A percentile compares a stretch with the other conserved stretches of the same genome.
phyloP scores from a whole-genome alignment of 2,113 vertebrate species.

The Lathamus discolor region DNA sequence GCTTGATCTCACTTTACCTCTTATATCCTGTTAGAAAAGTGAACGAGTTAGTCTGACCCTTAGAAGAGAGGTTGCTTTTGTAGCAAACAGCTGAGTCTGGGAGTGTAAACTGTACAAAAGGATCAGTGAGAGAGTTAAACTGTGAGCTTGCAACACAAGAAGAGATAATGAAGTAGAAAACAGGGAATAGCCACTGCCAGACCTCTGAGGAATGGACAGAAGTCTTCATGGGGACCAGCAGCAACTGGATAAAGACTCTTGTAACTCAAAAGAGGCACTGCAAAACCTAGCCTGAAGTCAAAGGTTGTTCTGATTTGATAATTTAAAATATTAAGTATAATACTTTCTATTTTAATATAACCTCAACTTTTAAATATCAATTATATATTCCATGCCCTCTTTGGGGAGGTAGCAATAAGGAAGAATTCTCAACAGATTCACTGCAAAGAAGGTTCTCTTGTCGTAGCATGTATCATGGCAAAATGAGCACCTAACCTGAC shows the following conservation, averaged over 20 bases:
- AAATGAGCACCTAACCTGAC: background rate
- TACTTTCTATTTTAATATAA: background rate
- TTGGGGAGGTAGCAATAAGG: background rate
- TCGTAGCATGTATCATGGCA: background rate
- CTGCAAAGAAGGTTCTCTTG: background rate
- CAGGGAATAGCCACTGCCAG: background rate
- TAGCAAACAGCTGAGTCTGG: background rate
- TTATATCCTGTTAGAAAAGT: background rate
- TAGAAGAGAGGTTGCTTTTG: background rate
- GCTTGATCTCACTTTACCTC: background rate
- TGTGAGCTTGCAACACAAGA: background rate
- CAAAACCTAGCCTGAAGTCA: background rate
- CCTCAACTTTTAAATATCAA: background rate
- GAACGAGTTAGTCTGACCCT: background rate
- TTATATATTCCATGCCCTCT: background rate
- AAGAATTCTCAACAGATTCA: background rate
- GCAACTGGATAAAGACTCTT: background rate
- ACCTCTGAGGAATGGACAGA: background rate
- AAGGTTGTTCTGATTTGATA: background rate
- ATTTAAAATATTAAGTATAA: background rate
- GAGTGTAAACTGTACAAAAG: background rate
- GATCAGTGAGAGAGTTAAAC: background rate
- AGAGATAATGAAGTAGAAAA: background rate
- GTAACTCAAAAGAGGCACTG: background rate
- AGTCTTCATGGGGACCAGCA: background rate